A percentile compares a stretch with the other conserved stretches of the same genome.
Evolutionary conservation across 2,113 vertebrate species (phyloP).

Genomic region (Manacus vitellinus): DNA sequence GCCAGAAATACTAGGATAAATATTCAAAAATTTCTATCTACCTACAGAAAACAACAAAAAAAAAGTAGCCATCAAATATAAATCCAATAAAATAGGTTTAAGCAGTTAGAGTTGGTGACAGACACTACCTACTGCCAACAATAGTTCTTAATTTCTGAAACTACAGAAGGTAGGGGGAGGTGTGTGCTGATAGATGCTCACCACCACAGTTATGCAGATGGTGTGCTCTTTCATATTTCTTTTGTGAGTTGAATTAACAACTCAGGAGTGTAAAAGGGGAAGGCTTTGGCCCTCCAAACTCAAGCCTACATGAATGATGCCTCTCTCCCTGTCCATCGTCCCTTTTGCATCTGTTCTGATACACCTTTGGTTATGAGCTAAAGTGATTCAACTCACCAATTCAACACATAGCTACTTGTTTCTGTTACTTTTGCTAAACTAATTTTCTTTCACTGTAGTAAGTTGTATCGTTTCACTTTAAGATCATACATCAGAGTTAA

Average conservation of each 20-base stretch:
- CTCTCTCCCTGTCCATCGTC: background rate
- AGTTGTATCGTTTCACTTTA: background rate
- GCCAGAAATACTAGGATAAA: background rate
- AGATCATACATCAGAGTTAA: background rate
- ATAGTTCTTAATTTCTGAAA: background rate
- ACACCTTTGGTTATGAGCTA: background rate
- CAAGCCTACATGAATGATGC: background rate
- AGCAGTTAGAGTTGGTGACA: background rate
- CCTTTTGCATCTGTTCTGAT: background rate
- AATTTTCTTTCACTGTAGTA: background rate
- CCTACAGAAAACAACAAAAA: background rate
- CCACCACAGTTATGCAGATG: background rate
- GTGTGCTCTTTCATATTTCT: background rate
- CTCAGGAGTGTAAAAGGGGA: background rate
- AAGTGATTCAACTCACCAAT: background rate
- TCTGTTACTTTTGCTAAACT: background rate
- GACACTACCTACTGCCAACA: background rate
- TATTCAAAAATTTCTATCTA: background rate
- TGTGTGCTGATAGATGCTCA: background rate
- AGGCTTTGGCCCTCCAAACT: background rate
- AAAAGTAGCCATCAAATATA: background rate
- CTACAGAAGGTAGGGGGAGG: background rate
- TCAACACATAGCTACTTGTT: background rate
- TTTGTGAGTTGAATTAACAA: background rate
- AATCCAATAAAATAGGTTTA: background rate